Base-by-base conservation (phyloP, 2,797 vertebrate genomes). In the Centropyge bicolor region DNA sequence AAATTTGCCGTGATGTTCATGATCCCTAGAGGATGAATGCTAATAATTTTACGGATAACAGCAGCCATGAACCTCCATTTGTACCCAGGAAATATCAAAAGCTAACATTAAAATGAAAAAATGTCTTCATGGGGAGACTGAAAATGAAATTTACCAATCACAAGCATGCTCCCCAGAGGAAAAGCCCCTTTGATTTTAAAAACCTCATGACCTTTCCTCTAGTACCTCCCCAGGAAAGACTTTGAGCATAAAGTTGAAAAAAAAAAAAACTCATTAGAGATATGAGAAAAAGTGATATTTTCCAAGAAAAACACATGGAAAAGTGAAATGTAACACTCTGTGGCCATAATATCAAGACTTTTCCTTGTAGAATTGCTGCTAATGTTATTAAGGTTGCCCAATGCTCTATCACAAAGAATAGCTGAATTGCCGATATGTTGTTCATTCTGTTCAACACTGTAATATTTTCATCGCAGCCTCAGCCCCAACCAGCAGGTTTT, bases 1-100 rank as follows among this genome's bases (percentile, higher is more conserved):
- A 17, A 17, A 38, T 31, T 27, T 51, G n/a, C n/a, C 35, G 22
- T 68, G 31, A 17, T 52, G 14, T n/a, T 71, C 38, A 56, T 49
- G 27, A 5, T 78, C 38, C n/a, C 55, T 62, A 57, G 76, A 69
- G 48, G 69, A 59, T 60, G 41, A 43, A 46, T 31, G 27, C 45
- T 40, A 35, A 56, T 5, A 46, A 31, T 31, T 36, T 14, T 12
- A 59, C n/a, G 31, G 20, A 41, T n/a, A 64, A 0, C 46, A 41
- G n/a, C 20, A 73, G 31, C 38, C 5, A 22, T 65, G 40, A 38
- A 46, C 52, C 19, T 40, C 11, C 9, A 41, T 19, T 38, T 55
- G 6, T 55, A 45, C 16, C 16, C 19, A 55, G 24, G 4, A 70
- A 35, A 63, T 12, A 27, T 60, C 12, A 16, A 63, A 59, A 72